These are phyloP conservation scores for Phenacoccus solenopsis DNA, from an alignment of 1,140 invertebrate species.

Conservation along the genomic window DNA sequence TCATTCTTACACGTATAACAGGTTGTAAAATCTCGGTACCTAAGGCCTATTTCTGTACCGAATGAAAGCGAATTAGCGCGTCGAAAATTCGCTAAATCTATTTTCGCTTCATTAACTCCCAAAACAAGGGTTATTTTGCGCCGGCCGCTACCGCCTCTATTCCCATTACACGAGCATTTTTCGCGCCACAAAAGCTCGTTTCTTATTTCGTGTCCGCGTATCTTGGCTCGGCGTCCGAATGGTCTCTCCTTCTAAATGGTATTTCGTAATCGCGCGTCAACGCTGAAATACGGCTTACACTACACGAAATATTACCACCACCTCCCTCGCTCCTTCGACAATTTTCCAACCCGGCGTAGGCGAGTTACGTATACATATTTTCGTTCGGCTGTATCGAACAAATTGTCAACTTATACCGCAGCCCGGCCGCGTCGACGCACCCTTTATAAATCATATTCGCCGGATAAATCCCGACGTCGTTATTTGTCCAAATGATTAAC, in stretches of 20 bases:
- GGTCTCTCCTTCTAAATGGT: too few species aligned
- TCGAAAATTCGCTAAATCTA: constrained; percentile 2
- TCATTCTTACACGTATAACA: neutral
- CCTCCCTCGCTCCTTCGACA: too few species aligned
- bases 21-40: neutral
- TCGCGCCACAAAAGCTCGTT: too few species aligned
- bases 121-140: neutral
- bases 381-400: neutral
- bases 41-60: too few species aligned
- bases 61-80: neutral
- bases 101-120: neutral
- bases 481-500: neutral
- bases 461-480: neutral
- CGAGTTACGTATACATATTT: neutral
- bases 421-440: neutral
- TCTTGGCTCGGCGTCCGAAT: too few species aligned
- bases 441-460: neutral
- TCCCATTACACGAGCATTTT: too few species aligned
- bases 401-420: neutral
- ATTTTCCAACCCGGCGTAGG: neutral
- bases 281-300: neutral
- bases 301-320: neutral
- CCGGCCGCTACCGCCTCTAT: too few species aligned
- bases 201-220: too few species aligned
- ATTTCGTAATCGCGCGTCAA: too few species aligned